Percentiles rank a stretch among this genome's conserved stretches.
These are phyloP conservation scores for Forbesichthys agassizii DNA, from an alignment of 2,113 vertebrate species.

Conservation along the genomic window DNA sequence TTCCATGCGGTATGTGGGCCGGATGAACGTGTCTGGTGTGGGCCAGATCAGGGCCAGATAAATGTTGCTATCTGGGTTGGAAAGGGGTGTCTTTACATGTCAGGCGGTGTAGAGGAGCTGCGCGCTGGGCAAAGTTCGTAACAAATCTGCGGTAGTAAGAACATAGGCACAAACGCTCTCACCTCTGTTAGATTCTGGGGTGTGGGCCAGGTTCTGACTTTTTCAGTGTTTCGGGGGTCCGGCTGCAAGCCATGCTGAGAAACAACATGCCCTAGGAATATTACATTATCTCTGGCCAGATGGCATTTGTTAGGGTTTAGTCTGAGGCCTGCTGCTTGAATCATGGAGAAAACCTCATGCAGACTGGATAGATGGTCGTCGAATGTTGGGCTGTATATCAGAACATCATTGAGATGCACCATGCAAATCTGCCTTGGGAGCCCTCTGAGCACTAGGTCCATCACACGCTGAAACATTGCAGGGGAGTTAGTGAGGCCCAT, in stretches of 20 bases:
- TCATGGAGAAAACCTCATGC: too few relatives aligned
- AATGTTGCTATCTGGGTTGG: too few relatives aligned
- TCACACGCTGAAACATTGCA: slow-evolving; percentile 17
- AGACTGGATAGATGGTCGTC: too few relatives aligned
- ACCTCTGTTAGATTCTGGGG: neutral
- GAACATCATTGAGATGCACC: neutral
- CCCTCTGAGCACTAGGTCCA: slow-evolving; percentile 24
- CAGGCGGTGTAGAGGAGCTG: neutral
- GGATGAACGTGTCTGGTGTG: too few relatives aligned
- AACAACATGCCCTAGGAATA: slow-evolving; percentile 24
- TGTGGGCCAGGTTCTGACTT: slow-evolving; percentile 15
- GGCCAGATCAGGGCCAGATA: too few relatives aligned
- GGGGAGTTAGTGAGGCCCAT: slow-evolving; percentile 22
- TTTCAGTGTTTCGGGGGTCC: slow-evolving; percentile 19
- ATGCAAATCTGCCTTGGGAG: neutral
- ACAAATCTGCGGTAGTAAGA: too few relatives aligned
- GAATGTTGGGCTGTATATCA: too few relatives aligned
- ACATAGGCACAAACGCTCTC: too few relatives aligned
- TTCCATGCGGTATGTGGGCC: too few relatives aligned
- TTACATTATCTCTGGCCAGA: slow-evolving; percentile 19
- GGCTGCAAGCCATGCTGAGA: slow-evolving; percentile 9
- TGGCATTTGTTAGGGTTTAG: neutral
- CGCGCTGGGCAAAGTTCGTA: too few relatives aligned
- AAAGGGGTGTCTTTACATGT: slow-evolving; percentile 7
- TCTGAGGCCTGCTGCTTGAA: too few relatives aligned